Percentiles rank a stretch among this genome's conserved stretches.
Conservation (phyloP, 2,888 invertebrate species). For the Diogma glabrata region DNA sequence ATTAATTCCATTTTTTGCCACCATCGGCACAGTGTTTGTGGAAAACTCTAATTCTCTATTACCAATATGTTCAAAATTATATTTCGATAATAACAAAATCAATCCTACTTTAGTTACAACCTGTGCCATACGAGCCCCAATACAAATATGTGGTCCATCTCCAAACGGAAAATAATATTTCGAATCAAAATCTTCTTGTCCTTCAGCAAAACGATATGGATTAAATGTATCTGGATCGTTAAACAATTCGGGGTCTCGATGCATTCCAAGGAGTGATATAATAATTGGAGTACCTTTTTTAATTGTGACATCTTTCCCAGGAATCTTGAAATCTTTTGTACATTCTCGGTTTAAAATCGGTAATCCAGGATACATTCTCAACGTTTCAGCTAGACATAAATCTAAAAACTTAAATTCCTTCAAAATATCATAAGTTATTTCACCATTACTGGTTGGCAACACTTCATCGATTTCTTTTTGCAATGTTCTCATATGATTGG, state of each 20-base stretch:
- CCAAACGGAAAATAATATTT: slow-evolving; percentile 33
- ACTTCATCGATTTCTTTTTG: slow-evolving; percentile 31
- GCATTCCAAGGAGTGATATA: slow-evolving; percentile 34
- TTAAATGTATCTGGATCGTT: slow-evolving; percentile 35
- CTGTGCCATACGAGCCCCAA: slow-evolving; percentile 26
- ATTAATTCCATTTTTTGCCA: slow-evolving; percentile 28
- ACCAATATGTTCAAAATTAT: slow-evolving; percentile 24
- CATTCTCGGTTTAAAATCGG: slow-evolving; percentile 35
- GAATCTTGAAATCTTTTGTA: slow-evolving; percentile 29
- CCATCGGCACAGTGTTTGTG: slow-evolving; percentile 24
- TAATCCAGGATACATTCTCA: slow-evolving; percentile 37
- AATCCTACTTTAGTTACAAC: slow-evolving; percentile 30
- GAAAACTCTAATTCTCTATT: slow-evolving; percentile 27
- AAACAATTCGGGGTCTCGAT: slow-evolving; percentile 34
- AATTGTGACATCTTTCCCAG: slow-evolving; percentile 28
- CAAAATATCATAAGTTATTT: slow-evolving; percentile 34
- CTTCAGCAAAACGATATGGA: slow-evolving; percentile 35
- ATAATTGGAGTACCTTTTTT: slow-evolving; percentile 32
- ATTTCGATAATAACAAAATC: slow-evolving; percentile 27
- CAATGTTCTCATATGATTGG: slow-evolving; percentile 30
- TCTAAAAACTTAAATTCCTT: slow-evolving; percentile 37
- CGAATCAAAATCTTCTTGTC: slow-evolving; percentile 25
- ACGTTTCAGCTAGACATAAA: slow-evolving; percentile 24
- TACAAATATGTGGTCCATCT: slow-evolving; percentile 33
- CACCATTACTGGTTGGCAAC: slow-evolving; percentile 27